Base-by-base conservation (phyloP, 2,888 invertebrate species). In the Brachyptera putata region DNA sequence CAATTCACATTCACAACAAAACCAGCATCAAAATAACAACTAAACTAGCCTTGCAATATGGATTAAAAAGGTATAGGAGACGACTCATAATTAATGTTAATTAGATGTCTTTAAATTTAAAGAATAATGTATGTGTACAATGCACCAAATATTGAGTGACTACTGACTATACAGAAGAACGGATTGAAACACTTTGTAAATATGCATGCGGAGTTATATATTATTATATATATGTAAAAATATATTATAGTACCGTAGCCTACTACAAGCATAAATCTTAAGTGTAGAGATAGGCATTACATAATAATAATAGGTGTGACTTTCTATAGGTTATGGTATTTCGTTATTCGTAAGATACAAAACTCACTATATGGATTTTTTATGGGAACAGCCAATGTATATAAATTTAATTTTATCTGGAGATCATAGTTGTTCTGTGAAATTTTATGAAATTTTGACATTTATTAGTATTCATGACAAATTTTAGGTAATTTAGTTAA, bases 191-290 rank as follows among this genome's bases (percentile, higher is more conserved):
- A 11, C 5, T 7, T 11, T 30, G 30, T 30, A 58, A 24, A 58
- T 58, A 61, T 61, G 58, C 58, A 58, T 61, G 61, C 58, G 58
- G 39, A 61, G 58, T 58, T 58, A 61, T 61, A 61, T 55, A 61
- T 30, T 30, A 30, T 5, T 18, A 43, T 43, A 21, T 11, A 43
- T 43, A 37, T 37, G 43, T 43, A 43, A 16, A n/a, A 30, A 30
- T 30, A 30, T n/a, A 30, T 11, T 30, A 30, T 30, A 7, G 11
- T 30, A 30, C 30, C 7, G 7, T 30, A 30, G 30, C 5, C 30
- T 30, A 43, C 59, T 50, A 50, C 53, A 26, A 22, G 25, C 25
- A 16, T 53, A 53, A 13, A 30, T 25, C 30, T 53, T 37, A 43
- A 21, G 43, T 21, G 18, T 43, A 43, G 53, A 22, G 34, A 36